A percentile compares a stretch with the other conserved stretches of the same genome.
These are phyloP conservation scores for Stigmatopora argus DNA, from an alignment of 2,113 vertebrate species.

Conservation along the genomic window DNA sequence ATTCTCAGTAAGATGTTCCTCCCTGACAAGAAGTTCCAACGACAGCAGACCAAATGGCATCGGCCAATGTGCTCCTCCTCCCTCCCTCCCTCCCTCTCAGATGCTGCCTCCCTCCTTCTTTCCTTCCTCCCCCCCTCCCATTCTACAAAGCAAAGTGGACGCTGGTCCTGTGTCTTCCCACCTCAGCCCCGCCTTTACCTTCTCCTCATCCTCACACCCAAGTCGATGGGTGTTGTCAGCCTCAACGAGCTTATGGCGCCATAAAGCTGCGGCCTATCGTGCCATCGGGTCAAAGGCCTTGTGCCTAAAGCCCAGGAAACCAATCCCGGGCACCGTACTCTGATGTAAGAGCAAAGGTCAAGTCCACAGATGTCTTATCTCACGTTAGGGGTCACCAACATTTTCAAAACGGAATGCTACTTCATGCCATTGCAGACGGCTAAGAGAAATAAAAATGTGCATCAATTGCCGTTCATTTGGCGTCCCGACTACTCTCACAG, in stretches of 20 bases:
- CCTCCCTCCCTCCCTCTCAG: slow-evolving; percentile 32
- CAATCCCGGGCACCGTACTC: not conserved
- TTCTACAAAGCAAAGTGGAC: slow-evolving; percentile 7
- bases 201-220: slow-evolving; percentile 22
- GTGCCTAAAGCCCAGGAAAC: slow-evolving; percentile 19
- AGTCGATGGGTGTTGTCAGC: slow-evolving; percentile 10
- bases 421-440: not conserved
- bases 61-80: slow-evolving; percentile 36
- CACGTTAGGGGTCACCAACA: not conserved
- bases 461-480: too few species aligned
- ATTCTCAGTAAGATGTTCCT: slow-evolving; percentile 47
- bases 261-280: slow-evolving; percentile 7
- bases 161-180: not conserved
- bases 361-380: not conserved
- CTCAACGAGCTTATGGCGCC: slow-evolving; percentile 26
- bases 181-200: not conserved
- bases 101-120: slow-evolving; percentile 32
- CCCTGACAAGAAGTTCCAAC: slow-evolving; percentile 37
- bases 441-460: not conserved
- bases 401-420: not conserved
- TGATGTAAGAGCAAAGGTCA: slow-evolving; percentile 1
- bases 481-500: too few species aligned
- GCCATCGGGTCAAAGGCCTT: slow-evolving; percentile 26
- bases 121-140: slow-evolving; percentile 19
- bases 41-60: slow-evolving; percentile 28